Evolutionary conservation across 2,797 vertebrate species (phyloP), one percentile per base, ranked within the genome.

Genomic region (Coracias cyanogaster): DNA sequence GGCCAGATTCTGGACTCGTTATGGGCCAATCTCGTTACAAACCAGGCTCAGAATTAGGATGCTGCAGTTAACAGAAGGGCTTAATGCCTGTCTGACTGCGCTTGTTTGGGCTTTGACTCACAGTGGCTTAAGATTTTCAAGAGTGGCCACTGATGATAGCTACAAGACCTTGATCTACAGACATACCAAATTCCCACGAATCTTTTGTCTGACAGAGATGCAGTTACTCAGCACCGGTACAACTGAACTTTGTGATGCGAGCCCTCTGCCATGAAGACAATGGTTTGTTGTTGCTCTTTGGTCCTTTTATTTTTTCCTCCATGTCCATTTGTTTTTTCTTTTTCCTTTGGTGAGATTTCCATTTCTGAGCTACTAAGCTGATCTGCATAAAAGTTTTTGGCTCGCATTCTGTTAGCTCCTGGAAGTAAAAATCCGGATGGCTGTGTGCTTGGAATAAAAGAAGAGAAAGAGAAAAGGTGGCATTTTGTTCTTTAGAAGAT

Each of bases 1-100:
- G 17, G 8, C 12, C 20, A 18, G 7, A 33, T 33, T 48, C 16
- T 13, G 3, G 6, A 35, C 1, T 39, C 21, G 0, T 45, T 66
- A n/a, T 1, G 17, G 67, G 2, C 35, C 80, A 84, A 8, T 2
- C 12, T 54, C 55, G 67, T 33, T 41, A 45, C 25, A 8, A 46
- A 70, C n/a, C 52, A 25, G n/a, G 19, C n/a, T 49, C 41, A 71
- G 39, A 37, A 48, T 51, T 25, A 51, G 41, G 39, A 17, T 7
- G 4, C 10, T 77, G 20, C 12, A 9, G 0, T 26, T 28, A 45
- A 49, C 4, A 15, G 46, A 73, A 35, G 10, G 37, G 7, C 22
- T 69, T 35, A 15, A 3, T 7, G 13, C 12, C 1, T 5, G 8
- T 20, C 28, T 73, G 7, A 58, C 13, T 31, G 52, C 25, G 41